Evolutionary conservation across 1,140 invertebrate species (phyloP), one percentile per base, ranked within the genome.

Genomic region (Argopecten irradians): DNA sequence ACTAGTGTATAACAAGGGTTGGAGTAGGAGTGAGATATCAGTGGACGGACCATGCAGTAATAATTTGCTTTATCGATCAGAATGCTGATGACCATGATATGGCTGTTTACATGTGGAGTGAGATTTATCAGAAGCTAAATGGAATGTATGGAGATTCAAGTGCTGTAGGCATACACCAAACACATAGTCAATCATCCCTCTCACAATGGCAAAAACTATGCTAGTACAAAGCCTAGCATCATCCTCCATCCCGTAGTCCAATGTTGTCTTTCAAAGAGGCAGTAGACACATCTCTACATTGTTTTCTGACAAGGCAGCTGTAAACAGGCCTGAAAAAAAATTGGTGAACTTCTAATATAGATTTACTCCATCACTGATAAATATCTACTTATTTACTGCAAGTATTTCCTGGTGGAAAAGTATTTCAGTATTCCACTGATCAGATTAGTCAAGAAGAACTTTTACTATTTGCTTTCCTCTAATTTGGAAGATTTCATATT

Each of bases 121-220:
- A 71, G 22, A 71, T 71, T 71, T 71, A 71, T 71, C 55, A 71
- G 55, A 28, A 71, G 22, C 22, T 71, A 71, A 71, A 71, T 71
- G 55, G 55, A 71, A 71, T 71, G 55, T 71, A 71, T 71, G 55
- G 55, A 71, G 55, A 71, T 71, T 71, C 55, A 71, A 71, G 55
- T 71, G 55, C 55, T 71, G 55, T 28, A 71, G 55, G 22, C 55
- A 71, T n/a, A 71, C 55, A 71, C 55, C 55, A 71, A 71, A 28
- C 55, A 71, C n/a, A 71, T 71, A 71, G 55, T 71, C 55, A 71
- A 71, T 71, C 55, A 28, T 28, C 11, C 8, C 55, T 28, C 55
- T 71, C 55, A 28, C 55, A 71, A 71, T 71, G n/a, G 55, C n/a
- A 0, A 71, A 71, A 5, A 5, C 55, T 28, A 3, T 71, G 55